Evolutionary conservation across 2,888 invertebrate genomes (phyloP), one percentile per base, ranked within the genome.

Genomic region (Dicycla oo): DNA sequence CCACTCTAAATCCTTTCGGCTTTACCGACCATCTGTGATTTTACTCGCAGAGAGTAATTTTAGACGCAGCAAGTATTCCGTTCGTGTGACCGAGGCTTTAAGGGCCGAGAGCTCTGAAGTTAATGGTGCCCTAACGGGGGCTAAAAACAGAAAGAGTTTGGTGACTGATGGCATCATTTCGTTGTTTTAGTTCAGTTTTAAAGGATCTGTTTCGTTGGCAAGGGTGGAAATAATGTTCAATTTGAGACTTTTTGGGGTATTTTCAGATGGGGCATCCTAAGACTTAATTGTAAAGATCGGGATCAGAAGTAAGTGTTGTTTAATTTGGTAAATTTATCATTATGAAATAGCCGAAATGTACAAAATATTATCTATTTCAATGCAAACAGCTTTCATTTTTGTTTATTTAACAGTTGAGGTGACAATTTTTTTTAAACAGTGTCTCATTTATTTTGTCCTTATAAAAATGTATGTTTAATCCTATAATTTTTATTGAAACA

Each of bases 111-210:
- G 72, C 82, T 86, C 81, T 84, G 75, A 68, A 87, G 83, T 86
- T 89, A 88, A 89, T 88, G 85, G 86, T 78, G 77, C 80, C 81
- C 73, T 72, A 80, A 88, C 88, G 65, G 78, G 77, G 85, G 80
- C 85, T 86, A 84, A 89, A 87, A 87, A 87, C 77, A 82, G 67
- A 82, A 83, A 82, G 80, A 84, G 80, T 82, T 82, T 71, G 62
- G 80, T 79, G 82, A 86, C 81, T 85, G 83, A 86, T 86, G 77
- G 72, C 66, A 78, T 84, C 75, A 84, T 86, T 84, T 66, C 64
- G 64, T 74, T 84, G 74, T 78, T 84, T 82, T 76, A 84, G 82
- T 84, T 85, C 84, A 70, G 73, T 81, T 77, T 70, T 68, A 79
- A 69, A 68, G 67, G 47, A 66, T 69, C 68, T 58, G 61, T 65